Base-by-base conservation (phyloP, 1,140 invertebrate species). In the Neomicropteryx cornuta region DNA sequence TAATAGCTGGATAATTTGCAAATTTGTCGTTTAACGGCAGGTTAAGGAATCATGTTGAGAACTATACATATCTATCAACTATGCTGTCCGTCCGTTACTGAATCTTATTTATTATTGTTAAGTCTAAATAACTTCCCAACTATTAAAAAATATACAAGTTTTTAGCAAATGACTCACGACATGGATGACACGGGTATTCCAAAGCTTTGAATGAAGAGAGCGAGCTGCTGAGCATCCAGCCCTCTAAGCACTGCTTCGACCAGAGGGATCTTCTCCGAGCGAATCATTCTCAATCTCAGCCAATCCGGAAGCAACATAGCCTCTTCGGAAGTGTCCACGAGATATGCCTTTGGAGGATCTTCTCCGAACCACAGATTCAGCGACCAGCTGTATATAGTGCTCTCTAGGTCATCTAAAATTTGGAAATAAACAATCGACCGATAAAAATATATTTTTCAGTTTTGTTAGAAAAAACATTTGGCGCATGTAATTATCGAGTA, bases 171-270 rank as follows among this genome's bases (percentile, higher is more conserved):
- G n/a, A n/a, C n/a, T 33, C 11, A 66, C 62, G 58, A 86, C 85
- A 96, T 94, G 4, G 87, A 89, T 37, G 75, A 69, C 0, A 93
- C 82, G 0, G 93, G 93, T 43, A 97, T 88, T 18, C 93, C 93
- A 62, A 97, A 97, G 10, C 89, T 94, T 60, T 97, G 92, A 31
- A 97, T 89, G 57, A 96, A 97, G 3, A 97, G 65, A 3, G 97
- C 81, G n/a, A 97, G 69, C 55, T 96, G 90, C 33, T 81, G 75
- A 0, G 88, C 81, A 36, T 94, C 87, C 18, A 96, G 60, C 50
- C 92, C 90, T 38, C 79, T 72, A 3, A 97, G 66, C 1, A 89
- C 91, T 5, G 87, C 86, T 50, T 90, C 83, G 10, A 96, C 80
- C 5, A 97, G 66, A 33, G 79, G 62, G 1, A 83, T 71, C 16